These are phyloP conservation scores for Macrobrachium rosenbergii DNA, from an alignment of 1,140 invertebrate species.

Conservation along the genomic window DNA sequence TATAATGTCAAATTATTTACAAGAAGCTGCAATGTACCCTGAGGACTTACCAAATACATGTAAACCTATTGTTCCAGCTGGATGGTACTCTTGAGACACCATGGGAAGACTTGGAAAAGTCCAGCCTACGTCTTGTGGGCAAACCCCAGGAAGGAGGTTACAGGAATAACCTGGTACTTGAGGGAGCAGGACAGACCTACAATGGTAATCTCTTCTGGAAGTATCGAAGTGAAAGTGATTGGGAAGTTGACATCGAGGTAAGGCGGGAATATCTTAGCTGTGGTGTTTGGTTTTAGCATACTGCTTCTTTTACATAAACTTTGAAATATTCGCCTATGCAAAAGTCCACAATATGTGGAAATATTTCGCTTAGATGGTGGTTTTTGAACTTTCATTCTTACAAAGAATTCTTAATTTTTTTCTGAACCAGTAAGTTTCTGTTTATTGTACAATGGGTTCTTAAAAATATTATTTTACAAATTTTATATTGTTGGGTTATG, in stretches of 20 bases:
- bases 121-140: constrained; percentile 42
- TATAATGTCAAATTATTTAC: too few relatives aligned
- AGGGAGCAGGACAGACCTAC: constrained; percentile 26
- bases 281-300: background rate
- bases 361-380: background rate
- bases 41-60: background rate
- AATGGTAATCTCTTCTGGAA: constrained; percentile 38
- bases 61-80: background rate
- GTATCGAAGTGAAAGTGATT: constrained; percentile 38
- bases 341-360: background rate
- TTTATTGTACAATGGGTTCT: too few relatives aligned
- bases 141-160: constrained; percentile 42
- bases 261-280: background rate
- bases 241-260: constrained; percentile 48
- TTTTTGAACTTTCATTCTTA: background rate
- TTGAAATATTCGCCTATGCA: background rate
- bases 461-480: too few relatives aligned
- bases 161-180: constrained; percentile 44
- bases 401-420: background rate
- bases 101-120: constrained; percentile 46
- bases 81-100: constrained; percentile 51
- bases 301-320: background rate
- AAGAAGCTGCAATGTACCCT: background rate
- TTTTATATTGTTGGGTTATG: too few relatives aligned
- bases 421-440: background rate